Percentiles rank a stretch among this genome's conserved stretches.
phyloP scores from a whole-genome alignment of 2,797 vertebrate species.

The Moxostoma hubbsi region DNA sequence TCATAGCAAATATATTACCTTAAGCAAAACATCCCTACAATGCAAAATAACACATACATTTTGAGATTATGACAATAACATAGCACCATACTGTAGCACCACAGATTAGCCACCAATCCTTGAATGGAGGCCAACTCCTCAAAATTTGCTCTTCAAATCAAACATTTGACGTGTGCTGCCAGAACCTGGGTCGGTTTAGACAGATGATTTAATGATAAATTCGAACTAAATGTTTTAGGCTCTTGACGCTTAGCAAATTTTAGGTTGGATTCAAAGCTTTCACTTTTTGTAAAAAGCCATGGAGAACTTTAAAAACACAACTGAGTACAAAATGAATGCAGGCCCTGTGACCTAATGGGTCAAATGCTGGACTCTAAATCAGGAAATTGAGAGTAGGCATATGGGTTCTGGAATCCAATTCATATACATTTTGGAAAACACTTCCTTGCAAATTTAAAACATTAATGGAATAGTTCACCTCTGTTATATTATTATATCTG shows the following conservation, averaged over 20 bases:
- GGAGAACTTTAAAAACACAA: background rate
- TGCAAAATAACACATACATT: constrained; percentile 40
- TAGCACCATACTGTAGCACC: constrained; percentile 82
- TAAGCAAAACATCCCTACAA: constrained; percentile 48
- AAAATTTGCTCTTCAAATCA: constrained; percentile 19
- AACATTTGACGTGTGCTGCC: background rate
- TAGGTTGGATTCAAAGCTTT: background rate
- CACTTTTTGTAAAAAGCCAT: background rate
- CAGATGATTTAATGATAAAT: constrained; percentile 3
- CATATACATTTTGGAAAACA: background rate
- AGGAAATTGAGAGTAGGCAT: background rate
- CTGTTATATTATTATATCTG: no score
- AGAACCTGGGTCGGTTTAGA: background rate
- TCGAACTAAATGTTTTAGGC: background rate
- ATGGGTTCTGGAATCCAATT: background rate
- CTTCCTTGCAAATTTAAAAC: background rate
- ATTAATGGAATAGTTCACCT: no score
- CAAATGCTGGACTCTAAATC: no score
- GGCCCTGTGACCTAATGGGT: background rate
- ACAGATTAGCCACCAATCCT: constrained; percentile 50
- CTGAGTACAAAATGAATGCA: no score
- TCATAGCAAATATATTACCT: constrained; percentile 52
- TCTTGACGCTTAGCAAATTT: background rate
- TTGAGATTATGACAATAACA: constrained; percentile 62
- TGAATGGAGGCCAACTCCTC: constrained; percentile 42